These are phyloP conservation scores for Cistogaster globosa DNA, from an alignment of 2,888 invertebrate species.

Conservation along the genomic window DNA sequence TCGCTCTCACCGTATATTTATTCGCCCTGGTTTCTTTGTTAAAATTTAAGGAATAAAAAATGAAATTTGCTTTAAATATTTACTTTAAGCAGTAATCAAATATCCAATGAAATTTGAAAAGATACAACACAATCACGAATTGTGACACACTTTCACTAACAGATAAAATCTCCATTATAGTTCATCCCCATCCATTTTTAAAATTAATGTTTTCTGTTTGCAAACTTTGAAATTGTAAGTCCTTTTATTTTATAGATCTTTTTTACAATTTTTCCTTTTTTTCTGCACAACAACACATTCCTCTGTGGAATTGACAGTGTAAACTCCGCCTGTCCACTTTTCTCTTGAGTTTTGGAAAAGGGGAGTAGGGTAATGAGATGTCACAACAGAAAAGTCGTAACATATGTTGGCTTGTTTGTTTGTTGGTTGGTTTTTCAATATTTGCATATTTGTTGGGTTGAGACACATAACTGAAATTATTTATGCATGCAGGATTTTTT, in stretches of 20 bases:
- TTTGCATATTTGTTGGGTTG: constrained; percentile 67
- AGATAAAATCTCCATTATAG: constrained; percentile 33
- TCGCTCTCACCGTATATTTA: too few species aligned
- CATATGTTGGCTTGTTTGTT: constrained; percentile 48
- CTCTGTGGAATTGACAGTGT: constrained; percentile 46
- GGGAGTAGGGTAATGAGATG: constrained; percentile 3
- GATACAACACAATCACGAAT: not conserved
- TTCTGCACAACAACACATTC: constrained; percentile 12
- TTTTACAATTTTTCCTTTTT: constrained; percentile 3
- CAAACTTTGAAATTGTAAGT: constrained; percentile 50
- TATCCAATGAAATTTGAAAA: constrained; percentile 9
- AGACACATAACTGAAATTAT: constrained; percentile 57
- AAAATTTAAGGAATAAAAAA: too few species aligned
- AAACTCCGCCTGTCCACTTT: constrained; percentile 60
- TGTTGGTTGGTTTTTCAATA: constrained; percentile 27
- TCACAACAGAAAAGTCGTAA: constrained; percentile 35
- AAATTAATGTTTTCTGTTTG: constrained; percentile 28
- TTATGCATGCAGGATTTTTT: constrained; percentile 68
- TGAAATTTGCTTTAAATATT: too few species aligned
- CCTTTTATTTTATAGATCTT: constrained; percentile 32
- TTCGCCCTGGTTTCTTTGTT: too few species aligned
- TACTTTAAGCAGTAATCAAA: constrained; percentile 2
- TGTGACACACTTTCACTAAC: not conserved
- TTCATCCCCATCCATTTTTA: constrained; percentile 29
- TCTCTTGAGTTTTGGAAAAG: constrained; percentile 2